Evolutionary conservation across 2,888 invertebrate genomes (phyloP).

Genomic region (Yponomeuta cagnagella): DNA sequence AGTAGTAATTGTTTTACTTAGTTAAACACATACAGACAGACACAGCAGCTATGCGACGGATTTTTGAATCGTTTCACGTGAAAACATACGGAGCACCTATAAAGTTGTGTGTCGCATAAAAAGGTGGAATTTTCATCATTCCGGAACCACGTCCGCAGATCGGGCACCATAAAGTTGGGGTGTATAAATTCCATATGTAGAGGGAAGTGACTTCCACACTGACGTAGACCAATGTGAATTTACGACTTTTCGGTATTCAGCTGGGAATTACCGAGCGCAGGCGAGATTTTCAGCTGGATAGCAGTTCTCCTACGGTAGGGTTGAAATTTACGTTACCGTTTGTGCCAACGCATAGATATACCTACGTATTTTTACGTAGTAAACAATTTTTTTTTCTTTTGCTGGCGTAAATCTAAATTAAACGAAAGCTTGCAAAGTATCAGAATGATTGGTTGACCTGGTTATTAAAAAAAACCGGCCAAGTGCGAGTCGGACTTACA

Average conservation of each 20-base stretch:
- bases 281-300: conserved; percentile 54
- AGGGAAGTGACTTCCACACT: conserved; percentile 45
- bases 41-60: background rate
- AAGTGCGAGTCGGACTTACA: too few relatives aligned
- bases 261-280: conserved; percentile 57
- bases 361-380: conserved; percentile 19
- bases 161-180: conserved; percentile 54
- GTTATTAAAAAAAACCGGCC: too few relatives aligned
- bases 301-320: conserved; percentile 28
- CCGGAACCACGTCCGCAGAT: conserved; percentile 61
- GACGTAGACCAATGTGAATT: conserved; percentile 58
- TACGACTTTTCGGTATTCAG: conserved; percentile 65
- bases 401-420: background rate
- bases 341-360: conserved; percentile 31
- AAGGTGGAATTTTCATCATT: conserved; percentile 10
- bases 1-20: too few relatives aligned
- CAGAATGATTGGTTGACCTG: too few relatives aligned
- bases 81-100: background rate
- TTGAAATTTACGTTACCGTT: conserved; percentile 41
- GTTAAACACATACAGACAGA: background rate
- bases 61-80: background rate
- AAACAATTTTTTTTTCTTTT: conserved; percentile 20
- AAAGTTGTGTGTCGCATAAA: background rate
- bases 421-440: too few relatives aligned
- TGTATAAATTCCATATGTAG: conserved; percentile 55